These are phyloP conservation scores for Osmerus eperlanus DNA, from an alignment of 2,113 vertebrate species.

Conservation along the genomic window DNA sequence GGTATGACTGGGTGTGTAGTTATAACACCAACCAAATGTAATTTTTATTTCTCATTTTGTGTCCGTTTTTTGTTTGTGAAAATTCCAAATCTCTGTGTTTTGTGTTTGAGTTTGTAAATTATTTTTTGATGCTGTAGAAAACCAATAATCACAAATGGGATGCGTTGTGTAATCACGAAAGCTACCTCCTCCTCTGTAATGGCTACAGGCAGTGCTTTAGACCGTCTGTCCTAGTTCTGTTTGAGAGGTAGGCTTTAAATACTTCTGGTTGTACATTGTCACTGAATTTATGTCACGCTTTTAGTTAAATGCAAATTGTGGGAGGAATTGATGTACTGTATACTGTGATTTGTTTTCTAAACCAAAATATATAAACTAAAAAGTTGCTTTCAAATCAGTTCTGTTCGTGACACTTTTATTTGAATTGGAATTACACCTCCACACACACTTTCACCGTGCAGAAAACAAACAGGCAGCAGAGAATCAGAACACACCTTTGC, in stretches of 20 bases:
- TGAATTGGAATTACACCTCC: neutral
- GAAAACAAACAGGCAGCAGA: neutral
- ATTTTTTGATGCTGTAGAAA: conserved; percentile 80
- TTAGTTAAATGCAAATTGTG: conserved; percentile 83
- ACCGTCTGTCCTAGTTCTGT: conserved; percentile 74
- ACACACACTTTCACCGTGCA: neutral
- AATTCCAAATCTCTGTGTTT: conserved; percentile 46
- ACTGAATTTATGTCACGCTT: conserved; percentile 78
- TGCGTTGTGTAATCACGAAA: conserved; percentile 88
- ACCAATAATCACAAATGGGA: conserved; percentile 77
- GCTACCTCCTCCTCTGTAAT: conserved; percentile 94
- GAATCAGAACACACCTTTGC: too few relatives aligned
- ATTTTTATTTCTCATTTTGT: conserved; percentile 31
- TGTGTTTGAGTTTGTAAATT: conserved; percentile 78
- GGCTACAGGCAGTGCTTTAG: conserved; percentile 83
- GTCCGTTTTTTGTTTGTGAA: conserved; percentile 34
- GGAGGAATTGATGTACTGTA: conserved; percentile 87
- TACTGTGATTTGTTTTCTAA: conserved; percentile 90
- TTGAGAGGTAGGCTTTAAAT: conserved; percentile 72
- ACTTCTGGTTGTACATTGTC: conserved; percentile 83
- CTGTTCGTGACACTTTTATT: neutral
- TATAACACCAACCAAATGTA: conserved; percentile 47
- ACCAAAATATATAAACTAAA: conserved; percentile 80
- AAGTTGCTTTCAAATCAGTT: conserved; percentile 16
- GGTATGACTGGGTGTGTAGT: conserved; percentile 31